phyloP scores from a whole-genome alignment of 2,888 invertebrate genomes.

The Kuschelorhynchus macadamiae region DNA sequence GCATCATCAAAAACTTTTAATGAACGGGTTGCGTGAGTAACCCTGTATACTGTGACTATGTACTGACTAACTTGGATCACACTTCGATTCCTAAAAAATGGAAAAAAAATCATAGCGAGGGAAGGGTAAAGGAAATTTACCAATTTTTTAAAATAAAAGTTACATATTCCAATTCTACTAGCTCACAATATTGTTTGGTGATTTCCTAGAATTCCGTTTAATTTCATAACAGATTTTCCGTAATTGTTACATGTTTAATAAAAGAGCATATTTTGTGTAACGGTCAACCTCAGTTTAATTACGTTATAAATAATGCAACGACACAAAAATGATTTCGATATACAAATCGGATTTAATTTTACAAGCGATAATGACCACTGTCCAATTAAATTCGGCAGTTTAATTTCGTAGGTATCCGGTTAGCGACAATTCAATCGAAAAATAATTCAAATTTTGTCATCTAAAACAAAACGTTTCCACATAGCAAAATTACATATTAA shows the following conservation, averaged over 20 bases:
- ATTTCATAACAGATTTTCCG: background rate
- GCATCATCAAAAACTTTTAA: too few relatives aligned
- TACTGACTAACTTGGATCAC: too few relatives aligned
- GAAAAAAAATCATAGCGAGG: too few relatives aligned
- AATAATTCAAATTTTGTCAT: constrained; percentile 57
- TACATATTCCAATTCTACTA: too few relatives aligned
- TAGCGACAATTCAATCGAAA: constrained; percentile 55
- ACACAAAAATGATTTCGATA: constrained; percentile 39
- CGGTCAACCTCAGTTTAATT: constrained; percentile 30
- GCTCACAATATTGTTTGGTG: too few relatives aligned
- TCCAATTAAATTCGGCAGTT: constrained; percentile 54
- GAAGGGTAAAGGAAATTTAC: too few relatives aligned
- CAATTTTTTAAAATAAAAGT: too few relatives aligned
- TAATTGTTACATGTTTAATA: constrained; percentile 12
- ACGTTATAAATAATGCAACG: constrained; percentile 28
- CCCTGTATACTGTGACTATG: too few relatives aligned
- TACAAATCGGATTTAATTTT: constrained; percentile 53
- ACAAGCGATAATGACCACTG: constrained; percentile 54
- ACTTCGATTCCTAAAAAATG: too few relatives aligned
- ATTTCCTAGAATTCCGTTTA: too few relatives aligned
- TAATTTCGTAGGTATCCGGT: constrained; percentile 54
- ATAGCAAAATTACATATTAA: constrained; percentile 54
- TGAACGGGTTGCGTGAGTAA: too few relatives aligned
- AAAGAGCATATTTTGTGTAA: constrained; percentile 17
- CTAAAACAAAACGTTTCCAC: constrained; percentile 42